Evolutionary conservation across 2,113 vertebrate genomes (phyloP).

Genomic region (Rhadina sibilatrix): DNA sequence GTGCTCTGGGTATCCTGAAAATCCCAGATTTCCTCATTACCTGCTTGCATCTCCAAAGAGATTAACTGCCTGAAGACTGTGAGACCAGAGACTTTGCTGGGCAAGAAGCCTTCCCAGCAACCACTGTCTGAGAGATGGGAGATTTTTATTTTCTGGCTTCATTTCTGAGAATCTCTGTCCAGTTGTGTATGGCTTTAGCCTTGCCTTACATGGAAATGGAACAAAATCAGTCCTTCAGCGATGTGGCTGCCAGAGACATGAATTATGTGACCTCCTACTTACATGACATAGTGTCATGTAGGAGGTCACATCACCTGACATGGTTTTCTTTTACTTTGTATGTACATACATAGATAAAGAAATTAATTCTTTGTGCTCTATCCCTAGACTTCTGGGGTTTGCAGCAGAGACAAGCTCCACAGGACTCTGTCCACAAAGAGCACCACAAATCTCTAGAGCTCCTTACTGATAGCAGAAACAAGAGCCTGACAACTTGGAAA

Average conservation of each 20-base stretch:
- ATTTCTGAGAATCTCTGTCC: not conserved
- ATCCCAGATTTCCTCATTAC: rapidly evolving
- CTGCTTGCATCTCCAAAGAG: not conserved
- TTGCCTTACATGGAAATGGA: not conserved
- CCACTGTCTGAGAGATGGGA: not conserved
- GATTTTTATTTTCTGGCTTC: not conserved
- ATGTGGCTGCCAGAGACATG: not conserved
- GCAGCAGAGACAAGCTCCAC: not conserved
- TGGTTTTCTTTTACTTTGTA: not conserved
- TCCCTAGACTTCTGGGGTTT: not conserved
- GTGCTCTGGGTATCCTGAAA: not conserved
- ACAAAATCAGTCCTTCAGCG: not conserved
- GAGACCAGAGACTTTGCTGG: not conserved
- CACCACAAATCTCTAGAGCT: not conserved
- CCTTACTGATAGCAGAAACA: not conserved
- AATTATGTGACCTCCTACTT: not conserved
- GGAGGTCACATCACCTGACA: not conserved
- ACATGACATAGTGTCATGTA: not conserved
- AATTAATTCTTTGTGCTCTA: not conserved
- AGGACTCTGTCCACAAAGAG: not conserved
- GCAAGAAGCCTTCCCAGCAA: not conserved
- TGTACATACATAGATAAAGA: not conserved
- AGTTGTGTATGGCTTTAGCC: not conserved
- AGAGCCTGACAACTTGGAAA: not conserved
- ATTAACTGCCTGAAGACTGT: not conserved